These are phyloP conservation scores for Scotopteryx bipunctaria DNA, from an alignment of 2,888 invertebrate genomes.

Conservation along the genomic window DNA sequence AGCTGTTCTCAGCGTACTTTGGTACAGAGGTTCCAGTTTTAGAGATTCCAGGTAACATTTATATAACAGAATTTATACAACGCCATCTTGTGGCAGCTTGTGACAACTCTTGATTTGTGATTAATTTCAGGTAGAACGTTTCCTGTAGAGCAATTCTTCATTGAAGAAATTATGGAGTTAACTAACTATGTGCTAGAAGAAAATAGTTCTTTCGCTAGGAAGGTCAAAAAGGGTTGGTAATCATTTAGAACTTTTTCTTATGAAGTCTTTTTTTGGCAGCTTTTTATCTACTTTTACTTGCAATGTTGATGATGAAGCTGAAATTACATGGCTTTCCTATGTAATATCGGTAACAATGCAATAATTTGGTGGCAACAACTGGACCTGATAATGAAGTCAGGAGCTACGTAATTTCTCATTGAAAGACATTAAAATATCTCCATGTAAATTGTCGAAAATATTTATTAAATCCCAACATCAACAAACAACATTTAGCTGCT, in stretches of 20 bases:
- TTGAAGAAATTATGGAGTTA: constrained; percentile 91
- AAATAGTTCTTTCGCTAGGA: constrained; percentile 84
- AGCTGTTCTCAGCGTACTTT: constrained; percentile 93
- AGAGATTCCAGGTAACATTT: constrained; percentile 87
- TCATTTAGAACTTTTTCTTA: constrained; percentile 8
- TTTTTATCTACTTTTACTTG: constrained; percentile 1
- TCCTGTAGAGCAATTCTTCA: constrained; percentile 90
- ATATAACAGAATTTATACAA: not conserved
- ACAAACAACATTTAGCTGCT: no score
- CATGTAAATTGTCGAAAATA: no score
- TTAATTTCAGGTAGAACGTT: constrained; percentile 86
- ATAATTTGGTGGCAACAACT: no score
- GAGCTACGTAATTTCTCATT: no score
- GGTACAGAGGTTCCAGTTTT: constrained; percentile 89
- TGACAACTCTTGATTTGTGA: not conserved
- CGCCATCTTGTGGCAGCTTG: not conserved
- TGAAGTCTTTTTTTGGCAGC: not conserved
- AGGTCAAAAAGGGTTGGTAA: constrained; percentile 83
- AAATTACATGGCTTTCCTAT: no score
- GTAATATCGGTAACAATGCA: no score
- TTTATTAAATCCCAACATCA: no score
- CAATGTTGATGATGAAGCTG: no score
- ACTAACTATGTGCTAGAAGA: constrained; percentile 76
- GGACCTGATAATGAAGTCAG: no score
- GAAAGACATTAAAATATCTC: no score